These are phyloP conservation scores for Microcebus griseorufus DNA, from an alignment of 2,113 vertebrate species.

Conservation along the genomic window DNA sequence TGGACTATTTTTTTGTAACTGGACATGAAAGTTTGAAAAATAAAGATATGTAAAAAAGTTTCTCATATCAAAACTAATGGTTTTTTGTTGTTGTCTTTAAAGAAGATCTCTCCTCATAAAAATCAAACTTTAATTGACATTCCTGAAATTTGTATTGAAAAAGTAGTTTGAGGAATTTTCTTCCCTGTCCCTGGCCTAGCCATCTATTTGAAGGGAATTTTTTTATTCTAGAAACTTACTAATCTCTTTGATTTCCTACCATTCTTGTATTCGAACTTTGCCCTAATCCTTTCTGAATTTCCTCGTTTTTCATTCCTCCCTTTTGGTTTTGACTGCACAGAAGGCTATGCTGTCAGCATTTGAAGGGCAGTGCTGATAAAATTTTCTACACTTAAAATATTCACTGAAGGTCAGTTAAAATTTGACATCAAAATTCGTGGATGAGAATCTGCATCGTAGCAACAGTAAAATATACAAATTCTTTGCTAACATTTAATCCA, in stretches of 20 bases:
- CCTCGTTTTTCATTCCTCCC: not conserved
- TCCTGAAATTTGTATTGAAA: not conserved
- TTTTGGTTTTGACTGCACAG: not conserved
- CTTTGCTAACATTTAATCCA: not conserved
- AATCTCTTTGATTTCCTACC: not conserved
- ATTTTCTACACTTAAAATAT: not conserved
- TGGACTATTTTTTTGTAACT: constrained; percentile 90
- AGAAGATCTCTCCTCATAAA: not conserved
- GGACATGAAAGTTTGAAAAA: constrained; percentile 84
- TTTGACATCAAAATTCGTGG: not conserved
- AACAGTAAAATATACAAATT: not conserved
- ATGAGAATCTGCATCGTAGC: not conserved
- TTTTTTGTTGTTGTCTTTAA: not conserved
- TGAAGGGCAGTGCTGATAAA: not conserved
- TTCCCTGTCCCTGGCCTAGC: not conserved
- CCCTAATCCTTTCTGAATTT: not conserved
- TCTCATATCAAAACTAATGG: constrained; percentile 48
- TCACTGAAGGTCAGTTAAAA: not conserved
- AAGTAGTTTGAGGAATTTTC: not conserved
- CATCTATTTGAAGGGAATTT: not conserved
- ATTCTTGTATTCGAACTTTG: not conserved
- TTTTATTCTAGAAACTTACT: not conserved
- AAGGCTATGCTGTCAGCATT: not conserved
- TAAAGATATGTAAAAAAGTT: constrained; percentile 80
- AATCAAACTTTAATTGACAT: not conserved